phyloP scores from a whole-genome alignment of 2,888 invertebrate species.

The Drosophila peninsularis region DNA sequence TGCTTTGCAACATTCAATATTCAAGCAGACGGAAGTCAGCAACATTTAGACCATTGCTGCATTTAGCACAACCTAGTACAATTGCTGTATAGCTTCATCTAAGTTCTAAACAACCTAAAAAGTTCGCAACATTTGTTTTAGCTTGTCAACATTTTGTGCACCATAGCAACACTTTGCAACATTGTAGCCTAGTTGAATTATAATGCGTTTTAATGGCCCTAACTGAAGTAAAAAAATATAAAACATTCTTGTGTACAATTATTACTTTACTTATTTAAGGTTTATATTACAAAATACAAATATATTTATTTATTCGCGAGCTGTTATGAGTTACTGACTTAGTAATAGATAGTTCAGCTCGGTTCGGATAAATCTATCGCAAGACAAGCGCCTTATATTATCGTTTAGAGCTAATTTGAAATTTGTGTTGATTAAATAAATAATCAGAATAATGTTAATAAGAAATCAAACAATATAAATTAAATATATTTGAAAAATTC shows the following conservation, averaged over 20 bases:
- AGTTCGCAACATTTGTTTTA: neutral
- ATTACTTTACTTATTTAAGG: neutral
- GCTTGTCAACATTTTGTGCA: neutral
- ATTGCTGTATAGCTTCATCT: neutral
- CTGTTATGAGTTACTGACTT: neutral
- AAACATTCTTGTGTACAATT: no score
- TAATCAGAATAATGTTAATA: no score
- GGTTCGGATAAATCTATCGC: neutral
- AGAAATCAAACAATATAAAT: no score
- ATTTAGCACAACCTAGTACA: no score
- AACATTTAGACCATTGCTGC: neutral
- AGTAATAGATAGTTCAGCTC: constrained; percentile 17
- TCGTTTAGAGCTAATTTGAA: neutral
- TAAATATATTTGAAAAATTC: no score
- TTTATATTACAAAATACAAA: neutral
- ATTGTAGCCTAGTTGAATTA: neutral
- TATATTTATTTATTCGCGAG: neutral
- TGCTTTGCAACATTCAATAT: no score
- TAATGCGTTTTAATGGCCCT: no score
- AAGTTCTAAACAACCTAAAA: neutral
- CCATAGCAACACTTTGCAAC: neutral
- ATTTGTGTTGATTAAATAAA: neutral
- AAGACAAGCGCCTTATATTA: neutral
- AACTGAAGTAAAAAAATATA: no score
- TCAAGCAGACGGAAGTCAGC: neutral